Evolutionary conservation across 2,797 vertebrate genomes (phyloP).

Genomic region (Adelosebastes latens): DNA sequence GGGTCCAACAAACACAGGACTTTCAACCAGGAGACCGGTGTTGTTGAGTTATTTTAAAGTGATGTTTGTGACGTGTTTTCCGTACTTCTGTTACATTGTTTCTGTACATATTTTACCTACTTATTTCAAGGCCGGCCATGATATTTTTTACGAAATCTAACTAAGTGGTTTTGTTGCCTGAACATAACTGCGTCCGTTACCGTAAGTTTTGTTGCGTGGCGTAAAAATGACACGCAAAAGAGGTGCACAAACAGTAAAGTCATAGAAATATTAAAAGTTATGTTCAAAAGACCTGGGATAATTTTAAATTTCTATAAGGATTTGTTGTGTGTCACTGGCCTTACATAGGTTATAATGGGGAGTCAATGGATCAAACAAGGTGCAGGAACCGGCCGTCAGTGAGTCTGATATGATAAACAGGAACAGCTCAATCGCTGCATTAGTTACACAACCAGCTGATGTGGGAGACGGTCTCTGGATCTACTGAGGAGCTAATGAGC

Average conservation of each 20-base stretch:
- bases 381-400: slow-evolving; percentile 5
- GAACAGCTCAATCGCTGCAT: not conserved
- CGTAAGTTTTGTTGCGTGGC: too few species aligned
- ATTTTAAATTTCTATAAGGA: not conserved
- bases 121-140: too few species aligned
- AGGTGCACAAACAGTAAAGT: too few species aligned
- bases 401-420: slow-evolving; percentile 21
- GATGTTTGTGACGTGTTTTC: too few species aligned
- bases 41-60: too few species aligned
- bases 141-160: too few species aligned
- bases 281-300: not conserved
- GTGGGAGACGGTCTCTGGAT: not conserved
- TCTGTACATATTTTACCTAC: too few species aligned
- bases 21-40: not conserved
- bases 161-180: too few species aligned
- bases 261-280: too few species aligned
- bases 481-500: slow-evolving; percentile 21
- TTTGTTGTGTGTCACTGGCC: not conserved
- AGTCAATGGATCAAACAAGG: slow-evolving; percentile 6
- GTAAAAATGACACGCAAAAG: too few species aligned
- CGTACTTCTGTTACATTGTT: too few species aligned
- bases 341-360: not conserved
- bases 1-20: not conserved
- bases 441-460: slow-evolving; percentile 6
- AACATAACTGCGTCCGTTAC: too few species aligned